Base-by-base conservation (phyloP, 2,113 vertebrate genomes). In the Dryoscopus gambensis region DNA sequence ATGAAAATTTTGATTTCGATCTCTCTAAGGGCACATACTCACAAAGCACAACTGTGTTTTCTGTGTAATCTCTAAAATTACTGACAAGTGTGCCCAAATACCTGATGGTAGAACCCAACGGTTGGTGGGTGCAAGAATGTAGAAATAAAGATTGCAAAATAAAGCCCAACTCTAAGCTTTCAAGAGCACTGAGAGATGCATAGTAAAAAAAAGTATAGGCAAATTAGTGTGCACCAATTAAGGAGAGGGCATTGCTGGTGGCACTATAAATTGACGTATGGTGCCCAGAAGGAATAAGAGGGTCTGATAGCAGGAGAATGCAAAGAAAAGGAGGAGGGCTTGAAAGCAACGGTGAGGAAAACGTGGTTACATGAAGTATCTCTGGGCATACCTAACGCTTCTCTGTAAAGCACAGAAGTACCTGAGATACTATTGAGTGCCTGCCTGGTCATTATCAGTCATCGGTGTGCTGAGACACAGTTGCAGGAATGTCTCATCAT, bases 151-250 rank as follows among this genome's bases (percentile, higher is more conserved):
- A 65, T 49, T 47, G n/a, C 46, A 85, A 65, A 74, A 63, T 31
- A n/a, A 89, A 92, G 24, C 31, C 53, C 15, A 33, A 1, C 15
- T 52, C 5, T 52, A 55, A 64, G 31, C 65, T 79, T 93, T 85
- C 9, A 25, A 76, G 28, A 90, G 31, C 25, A 27, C 25, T 0
- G 3, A 77, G 50, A 47, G 9, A 42, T 77, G 17, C n/a, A 5
- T 11, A n/a, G 6, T 20, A 15, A 35, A 53, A 56, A 27, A 25
- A 13, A 0, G 0, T 3, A 10, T 39, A 16, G 24, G 23, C 85
- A 31, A 76, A 65, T 67, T 49, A 62, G 7, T 60, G n/a, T 30
- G 28, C 49, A 33, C 13, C 53, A 59, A 0, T 64, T 91, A 55
- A 91, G n/a, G 64, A 81, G 30, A 47, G 25, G 28, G 15, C 37